Evolutionary conservation across 2,113 vertebrate species (phyloP), one percentile per base, ranked within the genome.

Genomic region (Rhinolophus sinicus): DNA sequence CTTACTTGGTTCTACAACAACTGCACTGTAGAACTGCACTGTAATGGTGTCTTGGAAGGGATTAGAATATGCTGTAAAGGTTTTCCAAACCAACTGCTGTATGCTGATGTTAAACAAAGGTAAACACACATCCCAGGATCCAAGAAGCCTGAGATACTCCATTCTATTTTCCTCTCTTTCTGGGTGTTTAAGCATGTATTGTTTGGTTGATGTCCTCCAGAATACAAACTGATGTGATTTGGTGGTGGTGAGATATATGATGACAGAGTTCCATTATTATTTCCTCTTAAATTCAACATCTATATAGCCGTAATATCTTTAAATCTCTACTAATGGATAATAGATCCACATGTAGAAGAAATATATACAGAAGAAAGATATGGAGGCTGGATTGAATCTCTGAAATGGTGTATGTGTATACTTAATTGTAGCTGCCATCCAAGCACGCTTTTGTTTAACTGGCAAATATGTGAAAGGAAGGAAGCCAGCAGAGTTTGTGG

Each of bases 251-350:
- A 98, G 83, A 98, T 92, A 84, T 91, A 97, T 87, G 93, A 81
- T 75, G 96, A 94, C 95, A 97, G 83, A 94, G 52, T 95, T 97
- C 78, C 83, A 94, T 97, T 98, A 97, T 97, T 97, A 97, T 93
- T 97, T 97, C 89, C 58, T 38, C 83, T 92, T 94, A 94, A 96
- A 97, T 97, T 82, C 89, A 95, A 73, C 94, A 95, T 92, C 94
- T 58, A 82, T 89, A 82, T 94, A 95, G 89, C 91, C 94, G 52
- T 93, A 97, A 97, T 96, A 94, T 94, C 95, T 94, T 96, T 97
- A 96, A 97, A 98, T 97, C 94, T 97, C 93, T 97, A 96, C 96
- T 97, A 97, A 94, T 1, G 80, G 85, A 82, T 94, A 97, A 97
- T 97, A 97, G 93, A 78, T 81, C 83, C 78, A 86, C 89, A 96